Conservation (phyloP, 2,797 vertebrate species). For the Phyllotis vaccarum region DNA sequence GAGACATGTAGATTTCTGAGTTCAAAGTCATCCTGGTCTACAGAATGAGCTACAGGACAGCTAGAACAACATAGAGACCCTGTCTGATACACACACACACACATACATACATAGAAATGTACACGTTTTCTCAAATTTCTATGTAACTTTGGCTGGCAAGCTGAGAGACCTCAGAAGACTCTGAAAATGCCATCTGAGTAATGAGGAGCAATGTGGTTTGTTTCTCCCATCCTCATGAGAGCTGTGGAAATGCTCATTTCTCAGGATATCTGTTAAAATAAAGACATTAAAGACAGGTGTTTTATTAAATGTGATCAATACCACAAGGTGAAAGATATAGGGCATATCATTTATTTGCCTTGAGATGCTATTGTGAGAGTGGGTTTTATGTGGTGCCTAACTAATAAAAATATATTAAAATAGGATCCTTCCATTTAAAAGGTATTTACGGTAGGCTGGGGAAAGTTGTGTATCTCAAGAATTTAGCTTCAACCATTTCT, state of each 20-base stretch:
- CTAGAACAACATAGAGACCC: neutral
- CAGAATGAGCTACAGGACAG: neutral
- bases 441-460: neutral
- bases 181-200: neutral
- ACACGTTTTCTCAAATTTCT: neutral
- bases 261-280: conserved; percentile 54
- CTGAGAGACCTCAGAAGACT: neutral
- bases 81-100: neutral
- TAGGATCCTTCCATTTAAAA: conserved; percentile 7
- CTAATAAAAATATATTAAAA: neutral
- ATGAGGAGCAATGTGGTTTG: neutral
- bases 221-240: neutral
- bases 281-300: conserved; percentile 49
- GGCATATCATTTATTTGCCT: conserved; percentile 31
- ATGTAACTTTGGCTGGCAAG: accelerated
- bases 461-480: conserved; percentile 3
- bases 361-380: neutral
- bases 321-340: neutral
- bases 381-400: neutral
- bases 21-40: neutral
- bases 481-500: neutral
- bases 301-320: conserved; percentile 62
- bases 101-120: neutral
- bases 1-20: neutral
- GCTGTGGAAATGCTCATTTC: conserved; percentile 12